phyloP scores from a whole-genome alignment of 2,113 vertebrate species.

The Tachysurus vachellii region DNA sequence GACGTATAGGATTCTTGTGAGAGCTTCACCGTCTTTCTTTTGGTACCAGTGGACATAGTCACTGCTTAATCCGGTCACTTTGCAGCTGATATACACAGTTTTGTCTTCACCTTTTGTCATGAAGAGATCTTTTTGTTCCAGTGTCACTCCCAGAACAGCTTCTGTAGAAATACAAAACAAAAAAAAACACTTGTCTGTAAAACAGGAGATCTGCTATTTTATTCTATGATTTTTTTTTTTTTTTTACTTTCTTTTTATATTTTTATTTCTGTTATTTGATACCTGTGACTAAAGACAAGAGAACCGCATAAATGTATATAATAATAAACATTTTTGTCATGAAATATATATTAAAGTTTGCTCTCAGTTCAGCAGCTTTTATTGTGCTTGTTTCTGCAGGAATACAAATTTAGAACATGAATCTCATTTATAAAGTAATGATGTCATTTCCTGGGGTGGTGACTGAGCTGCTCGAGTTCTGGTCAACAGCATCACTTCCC shows the following conservation, averaged over 20 bases:
- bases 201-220: neutral
- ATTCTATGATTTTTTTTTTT: neutral
- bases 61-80: neutral
- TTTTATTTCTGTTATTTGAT: neutral
- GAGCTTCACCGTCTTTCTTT: constrained; percentile 34
- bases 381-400: neutral
- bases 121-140: neutral
- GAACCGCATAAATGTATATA: neutral
- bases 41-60: constrained; percentile 51
- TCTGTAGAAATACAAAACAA: neutral
- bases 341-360: neutral
- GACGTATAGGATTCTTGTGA: constrained; percentile 36
- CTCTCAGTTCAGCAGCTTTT: neutral
- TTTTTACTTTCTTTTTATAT: neutral
- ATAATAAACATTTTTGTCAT: neutral
- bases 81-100: neutral
- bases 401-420: neutral
- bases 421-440: neutral
- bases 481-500: no score
- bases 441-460: constrained; percentile 29
- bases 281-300: constrained; percentile 20
- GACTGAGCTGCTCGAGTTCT: neutral
- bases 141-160: constrained; percentile 1
- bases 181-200: no score
- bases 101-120: neutral